Base-by-base conservation (phyloP, 2,888 invertebrate genomes). In the Aleiodes testaceus region DNA sequence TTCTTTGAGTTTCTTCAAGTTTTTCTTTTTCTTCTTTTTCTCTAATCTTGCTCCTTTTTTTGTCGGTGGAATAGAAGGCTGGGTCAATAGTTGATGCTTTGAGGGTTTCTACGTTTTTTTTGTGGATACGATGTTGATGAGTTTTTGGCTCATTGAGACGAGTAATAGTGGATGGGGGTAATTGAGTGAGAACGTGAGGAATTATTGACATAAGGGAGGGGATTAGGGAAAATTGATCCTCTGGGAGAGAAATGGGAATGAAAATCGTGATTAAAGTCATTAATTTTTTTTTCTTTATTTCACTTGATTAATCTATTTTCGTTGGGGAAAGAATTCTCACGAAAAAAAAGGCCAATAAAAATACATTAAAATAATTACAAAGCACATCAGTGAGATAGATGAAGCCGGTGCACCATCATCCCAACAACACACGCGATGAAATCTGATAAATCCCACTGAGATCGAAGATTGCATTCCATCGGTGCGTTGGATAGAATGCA, bases 391-490 rank as follows among this genome's bases (percentile, higher is more conserved):
- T 14, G 14, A 49, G 16, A 67, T 59, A 16, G 16, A 50, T 50
- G n/a, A 22, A 49, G 49, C 47, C 20, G 14, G 42, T 70, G 65
- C 36, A 55, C 44, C n/a, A 64, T n/a, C 45, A 44, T 16, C 14
- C 9, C 36, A 22, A 45, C 50, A 69, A 61, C 44, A 63, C 66
- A 71, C 63, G 61, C 66, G 63, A 71, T 71, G 71, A 71, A 71
- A 71, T 66, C 66, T 66, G 67, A 71, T 71, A 52, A 66, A 67
- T 50, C 52, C 22, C 26, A 61, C 22, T 59, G 42, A 66, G 71
- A 71, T 67, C 42, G 45, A 63, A 45, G 63, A 71, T 66, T 50
- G 71, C 66, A 71, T 71, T 71, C 71, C 71, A 67, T 26, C 18
- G 50, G 59, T 50, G 66, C 55, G n/a, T 55, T 47, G 45, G 44